These are phyloP conservation scores for Poeciliopsis turneri DNA, from an alignment of 2,797 vertebrate species.

Conservation along the genomic window DNA sequence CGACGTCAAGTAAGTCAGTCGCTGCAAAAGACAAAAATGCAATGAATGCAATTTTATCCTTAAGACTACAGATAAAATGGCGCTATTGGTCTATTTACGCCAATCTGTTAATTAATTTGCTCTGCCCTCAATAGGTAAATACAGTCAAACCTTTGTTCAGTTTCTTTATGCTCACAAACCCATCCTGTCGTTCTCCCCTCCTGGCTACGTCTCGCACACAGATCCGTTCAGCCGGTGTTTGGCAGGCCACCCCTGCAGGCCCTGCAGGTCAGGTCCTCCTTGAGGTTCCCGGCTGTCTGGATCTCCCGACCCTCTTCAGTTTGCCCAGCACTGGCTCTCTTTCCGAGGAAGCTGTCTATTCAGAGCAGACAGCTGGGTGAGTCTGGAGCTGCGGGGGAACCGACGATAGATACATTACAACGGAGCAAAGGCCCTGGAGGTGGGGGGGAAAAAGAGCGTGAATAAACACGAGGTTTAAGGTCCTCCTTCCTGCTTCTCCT, in stretches of 20 bases:
- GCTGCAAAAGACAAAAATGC: not conserved
- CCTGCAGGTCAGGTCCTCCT: slow-evolving; percentile 57
- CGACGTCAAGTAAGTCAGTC: not conserved
- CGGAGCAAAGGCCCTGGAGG: slow-evolving; percentile 18
- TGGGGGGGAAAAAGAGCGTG: slow-evolving; percentile 36
- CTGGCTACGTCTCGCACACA: slow-evolving; percentile 1
- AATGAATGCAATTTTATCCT: not conserved
- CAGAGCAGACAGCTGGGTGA: slow-evolving; percentile 44
- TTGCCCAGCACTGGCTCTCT: slow-evolving; percentile 40
- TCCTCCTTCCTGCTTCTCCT: slow-evolving; percentile 29
- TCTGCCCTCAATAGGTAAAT: not conserved
- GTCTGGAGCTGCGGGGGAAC: not conserved
- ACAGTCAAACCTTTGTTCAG: not conserved
- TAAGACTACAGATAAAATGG: not conserved
- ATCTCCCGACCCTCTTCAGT: slow-evolving; percentile 57
- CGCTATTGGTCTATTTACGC: not conserved
- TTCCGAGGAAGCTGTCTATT: slow-evolving; percentile 69
- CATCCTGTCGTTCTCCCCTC: too few relatives aligned
- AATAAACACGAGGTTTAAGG: slow-evolving; percentile 66
- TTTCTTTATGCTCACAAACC: slow-evolving; percentile 5
- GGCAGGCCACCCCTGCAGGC: slow-evolving; percentile 62
- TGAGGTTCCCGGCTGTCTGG: slow-evolving; percentile 43
- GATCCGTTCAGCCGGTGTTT: slow-evolving; percentile 61
- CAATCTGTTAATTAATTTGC: not conserved
- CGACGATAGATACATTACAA: slow-evolving; percentile 52